These are phyloP conservation scores for Pocillopora verrucosa DNA, from an alignment of 64 coral and sea anemone species.

Conservation along the genomic window DNA sequence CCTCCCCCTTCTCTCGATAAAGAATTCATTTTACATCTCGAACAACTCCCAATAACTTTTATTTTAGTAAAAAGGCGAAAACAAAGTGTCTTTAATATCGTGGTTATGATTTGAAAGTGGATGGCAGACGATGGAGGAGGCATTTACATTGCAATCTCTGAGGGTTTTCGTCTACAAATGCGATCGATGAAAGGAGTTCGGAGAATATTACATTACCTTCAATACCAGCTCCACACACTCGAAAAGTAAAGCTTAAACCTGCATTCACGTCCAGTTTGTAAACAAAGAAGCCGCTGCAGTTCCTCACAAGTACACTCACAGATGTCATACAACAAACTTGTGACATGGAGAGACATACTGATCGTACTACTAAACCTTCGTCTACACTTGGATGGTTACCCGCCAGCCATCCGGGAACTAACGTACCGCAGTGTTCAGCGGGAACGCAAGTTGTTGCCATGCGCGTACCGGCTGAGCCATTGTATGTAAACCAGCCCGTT, in stretches of 20 bases:
- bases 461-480: constrained; percentile 37
- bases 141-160: too few species aligned
- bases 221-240: constrained; percentile 28
- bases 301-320: constrained; percentile 9
- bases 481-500: constrained; percentile 48
- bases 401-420: constrained; percentile 42
- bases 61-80: too few species aligned
- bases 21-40: too few species aligned
- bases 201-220: constrained; percentile 4
- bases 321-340: constrained; percentile 28
- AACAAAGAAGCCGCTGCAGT: constrained; percentile 54
- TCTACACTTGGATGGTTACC: constrained; percentile 23
- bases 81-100: too few species aligned
- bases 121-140: too few species aligned
- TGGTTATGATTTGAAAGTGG: too few species aligned
- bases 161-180: neutral
- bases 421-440: constrained; percentile 25
- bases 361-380: constrained; percentile 21
- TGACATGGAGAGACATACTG: constrained; percentile 16
- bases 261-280: constrained; percentile 27
- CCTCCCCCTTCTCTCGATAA: too few species aligned
- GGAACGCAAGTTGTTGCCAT: constrained; percentile 49
- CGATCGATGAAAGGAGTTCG: neutral
- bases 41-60: too few species aligned
- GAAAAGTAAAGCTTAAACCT: neutral